Conservation (phyloP, 2,888 invertebrate species). For the Galerucella pusilla region DNA sequence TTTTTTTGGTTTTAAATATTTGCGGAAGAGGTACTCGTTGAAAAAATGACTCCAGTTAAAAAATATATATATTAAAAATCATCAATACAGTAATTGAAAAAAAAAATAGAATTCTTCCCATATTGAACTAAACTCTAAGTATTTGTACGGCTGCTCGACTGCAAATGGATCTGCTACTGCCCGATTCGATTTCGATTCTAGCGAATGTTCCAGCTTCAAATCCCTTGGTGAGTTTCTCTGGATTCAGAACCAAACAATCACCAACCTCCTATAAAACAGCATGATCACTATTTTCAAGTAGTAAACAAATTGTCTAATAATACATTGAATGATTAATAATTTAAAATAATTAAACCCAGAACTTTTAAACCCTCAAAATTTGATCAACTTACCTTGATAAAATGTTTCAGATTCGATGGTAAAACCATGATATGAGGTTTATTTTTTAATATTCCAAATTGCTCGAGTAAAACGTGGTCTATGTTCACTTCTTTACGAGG, state of each 20-base stretch:
- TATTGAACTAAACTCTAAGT: conserved; percentile 45
- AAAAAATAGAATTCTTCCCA: neutral
- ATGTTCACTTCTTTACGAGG: conserved; percentile 73
- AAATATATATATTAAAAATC: too few relatives aligned
- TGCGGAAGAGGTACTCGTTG: too few relatives aligned
- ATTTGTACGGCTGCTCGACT: conserved; percentile 48
- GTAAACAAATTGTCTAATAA: neutral
- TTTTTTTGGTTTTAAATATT: too few relatives aligned
- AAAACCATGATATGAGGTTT: conserved; percentile 86
- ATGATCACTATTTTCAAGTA: neutral
- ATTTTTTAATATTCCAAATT: conserved; percentile 75
- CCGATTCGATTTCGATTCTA: conserved; percentile 69
- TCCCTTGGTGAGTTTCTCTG: conserved; percentile 83
- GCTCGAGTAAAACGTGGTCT: conserved; percentile 79
- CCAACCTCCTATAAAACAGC: conserved; percentile 76
- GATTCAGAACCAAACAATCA: conserved; percentile 86
- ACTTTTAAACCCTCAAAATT: neutral
- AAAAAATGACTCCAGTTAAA: too few relatives aligned
- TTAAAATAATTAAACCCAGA: too few relatives aligned
- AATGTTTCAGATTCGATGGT: conserved; percentile 87
- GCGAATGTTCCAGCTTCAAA: conserved; percentile 82
- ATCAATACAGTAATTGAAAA: too few relatives aligned
- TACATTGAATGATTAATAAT: neutral
- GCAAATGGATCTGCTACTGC: conserved; percentile 46
- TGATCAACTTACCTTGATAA: conserved; percentile 73